Percentiles rank a stretch among this genome's conserved stretches.
Evolutionary conservation across 2,888 invertebrate genomes (phyloP).

Genomic region (Tricholauxania praeusta): DNA sequence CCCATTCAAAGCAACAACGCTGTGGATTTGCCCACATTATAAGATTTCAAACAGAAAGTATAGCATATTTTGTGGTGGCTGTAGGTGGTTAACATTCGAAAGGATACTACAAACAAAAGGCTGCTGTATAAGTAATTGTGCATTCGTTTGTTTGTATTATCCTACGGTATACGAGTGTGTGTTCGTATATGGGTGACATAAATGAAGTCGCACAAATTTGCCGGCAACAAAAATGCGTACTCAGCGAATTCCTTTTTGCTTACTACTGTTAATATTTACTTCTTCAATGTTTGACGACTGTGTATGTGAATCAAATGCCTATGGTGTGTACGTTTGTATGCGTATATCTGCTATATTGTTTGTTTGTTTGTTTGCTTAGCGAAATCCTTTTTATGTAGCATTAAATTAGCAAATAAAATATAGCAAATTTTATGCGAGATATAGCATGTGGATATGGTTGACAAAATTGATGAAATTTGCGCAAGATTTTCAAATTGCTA

Average conservation of each 20-base stretch:
- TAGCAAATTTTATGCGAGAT: conserved; percentile 12
- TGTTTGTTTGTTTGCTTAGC: not conserved
- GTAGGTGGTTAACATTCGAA: not conserved
- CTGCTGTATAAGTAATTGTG: not conserved
- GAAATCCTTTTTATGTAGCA: conserved; percentile 20
- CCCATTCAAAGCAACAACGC: no score
- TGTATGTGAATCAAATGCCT: no score
- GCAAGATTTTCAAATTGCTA: not conserved
- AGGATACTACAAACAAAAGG: not conserved
- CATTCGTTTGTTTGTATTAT: not conserved
- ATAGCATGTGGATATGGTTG: conserved; percentile 10
- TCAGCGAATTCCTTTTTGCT: conserved; percentile 21
- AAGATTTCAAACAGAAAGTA: not conserved
- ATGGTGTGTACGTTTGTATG: not conserved
- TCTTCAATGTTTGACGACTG: not conserved
- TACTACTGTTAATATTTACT: conserved; percentile 19
- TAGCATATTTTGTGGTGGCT: not conserved
- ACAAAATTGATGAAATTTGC: conserved; percentile 12
- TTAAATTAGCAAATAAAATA: conserved; percentile 32
- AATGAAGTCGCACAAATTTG: conserved; percentile 32
- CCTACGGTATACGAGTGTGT: conserved; percentile 4
- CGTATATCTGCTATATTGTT: not conserved
- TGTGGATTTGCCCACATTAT: not conserved
- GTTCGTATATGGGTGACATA: conserved; percentile 11
- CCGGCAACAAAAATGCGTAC: conserved; percentile 16